These are phyloP conservation scores for Hypomesus transpacificus DNA, from an alignment of 2,113 vertebrate species.

Conservation along the genomic window DNA sequence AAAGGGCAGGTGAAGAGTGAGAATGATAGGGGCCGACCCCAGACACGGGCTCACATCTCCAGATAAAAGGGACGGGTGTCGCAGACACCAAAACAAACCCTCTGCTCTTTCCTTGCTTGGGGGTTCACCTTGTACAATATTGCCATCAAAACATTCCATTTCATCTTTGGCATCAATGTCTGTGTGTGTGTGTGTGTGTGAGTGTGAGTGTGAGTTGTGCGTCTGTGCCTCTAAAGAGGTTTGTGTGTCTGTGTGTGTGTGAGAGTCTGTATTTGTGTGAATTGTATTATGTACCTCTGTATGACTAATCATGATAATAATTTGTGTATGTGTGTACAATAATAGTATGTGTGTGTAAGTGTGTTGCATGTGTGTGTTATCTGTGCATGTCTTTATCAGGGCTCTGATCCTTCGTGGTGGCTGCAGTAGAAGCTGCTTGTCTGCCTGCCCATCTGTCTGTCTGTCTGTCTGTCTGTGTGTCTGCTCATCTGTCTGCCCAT, in stretches of 20 bases:
- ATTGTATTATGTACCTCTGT: constrained; percentile 2
- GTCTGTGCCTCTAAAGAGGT: not conserved
- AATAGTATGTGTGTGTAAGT: constrained; percentile 9
- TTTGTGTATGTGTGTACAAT: not conserved
- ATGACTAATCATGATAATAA: not conserved
- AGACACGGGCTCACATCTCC: constrained; percentile 54
- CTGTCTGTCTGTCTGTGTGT: not conserved
- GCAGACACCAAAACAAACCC: constrained; percentile 47
- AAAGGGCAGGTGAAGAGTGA: constrained; percentile 61
- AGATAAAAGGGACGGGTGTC: constrained; percentile 50
- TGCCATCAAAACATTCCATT: constrained; percentile 54
- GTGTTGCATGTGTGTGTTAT: not conserved
- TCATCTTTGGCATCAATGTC: constrained; percentile 32
- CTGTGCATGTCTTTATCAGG: not conserved
- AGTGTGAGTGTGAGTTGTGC: constrained; percentile 1
- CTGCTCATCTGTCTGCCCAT: not conserved
- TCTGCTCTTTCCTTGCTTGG: not conserved
- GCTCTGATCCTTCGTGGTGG: not conserved
- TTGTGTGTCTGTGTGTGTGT: not conserved
- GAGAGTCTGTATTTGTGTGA: constrained; percentile 6
- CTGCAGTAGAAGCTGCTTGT: not conserved
- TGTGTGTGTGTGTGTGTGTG: not conserved
- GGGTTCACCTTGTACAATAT: constrained; percentile 42
- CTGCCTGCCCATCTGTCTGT: not conserved
- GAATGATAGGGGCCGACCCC: constrained; percentile 55